Base-by-base conservation (phyloP, 2,888 invertebrate genomes). In the Drosophila rubida region DNA sequence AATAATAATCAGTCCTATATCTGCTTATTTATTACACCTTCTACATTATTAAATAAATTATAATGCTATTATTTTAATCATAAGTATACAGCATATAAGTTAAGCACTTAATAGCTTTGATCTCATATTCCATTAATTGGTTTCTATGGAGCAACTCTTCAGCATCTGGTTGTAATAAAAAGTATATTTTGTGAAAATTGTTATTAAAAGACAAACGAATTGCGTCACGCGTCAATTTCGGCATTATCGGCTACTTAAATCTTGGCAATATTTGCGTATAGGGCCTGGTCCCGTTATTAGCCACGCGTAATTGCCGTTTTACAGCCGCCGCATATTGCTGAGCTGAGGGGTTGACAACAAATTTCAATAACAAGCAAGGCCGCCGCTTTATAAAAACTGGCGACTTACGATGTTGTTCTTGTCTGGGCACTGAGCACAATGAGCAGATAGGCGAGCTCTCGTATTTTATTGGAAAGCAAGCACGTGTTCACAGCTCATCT, bases 401-500 rank as follows among this genome's bases (percentile, higher is more conserved):
- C 32, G 46, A 39, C 50, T 50, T 41, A 2, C 23, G 16, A 23
- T 45, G 4, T 45, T 41, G 37, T 51, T 48, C 2, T 45, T 41
- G 37, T 51, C 44, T 14, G 32, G n/a, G 32, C 11, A n/a, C 32
- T n/a, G 3, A 19, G 19, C 19, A 14, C 16, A 41, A 51, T 14
- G 23, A 51, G 11, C 41, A 44, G 54, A 54, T 51, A 54, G 44
- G 11, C 25, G 61, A 54, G 78, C 7, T 14, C 7, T 13, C 35
- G 35, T 81, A 70, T 87, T 88, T 91, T 90, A 91, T 91, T 91
- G 79, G 78, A 88, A 90, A 85, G 76, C 83, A 90, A 90, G 83
- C 91, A 91, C 91, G 91, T 91, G 91, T 91, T 91, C 90, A 72
- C 90, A 83, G 89, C 90, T 86, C 75, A 80, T 75, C 77, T 76